These are phyloP conservation scores for Torymus auratus DNA, from an alignment of 2,888 invertebrate genomes.

Conservation along the genomic window DNA sequence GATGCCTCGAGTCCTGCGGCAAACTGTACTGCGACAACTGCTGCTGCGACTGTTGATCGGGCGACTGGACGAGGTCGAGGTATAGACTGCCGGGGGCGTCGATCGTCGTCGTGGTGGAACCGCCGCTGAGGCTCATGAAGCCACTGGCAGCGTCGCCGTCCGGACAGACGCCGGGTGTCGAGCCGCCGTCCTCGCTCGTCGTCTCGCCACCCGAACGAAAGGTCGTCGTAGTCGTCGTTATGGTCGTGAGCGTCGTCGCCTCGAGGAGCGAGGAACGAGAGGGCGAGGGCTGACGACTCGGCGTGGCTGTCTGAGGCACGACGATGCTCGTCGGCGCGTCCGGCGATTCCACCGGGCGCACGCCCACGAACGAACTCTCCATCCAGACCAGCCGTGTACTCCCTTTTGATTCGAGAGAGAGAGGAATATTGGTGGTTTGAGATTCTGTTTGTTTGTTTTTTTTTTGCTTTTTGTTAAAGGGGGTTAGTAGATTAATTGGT, in stretches of 20 bases:
- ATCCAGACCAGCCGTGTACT: slow-evolving; percentile 90
- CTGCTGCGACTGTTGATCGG: slow-evolving; percentile 1
- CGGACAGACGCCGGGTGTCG: slow-evolving; percentile 40
- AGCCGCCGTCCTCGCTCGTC: slow-evolving; percentile 54
- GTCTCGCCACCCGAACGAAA: slow-evolving; percentile 20
- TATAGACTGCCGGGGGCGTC: slow-evolving; percentile 19
- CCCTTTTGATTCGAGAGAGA: slow-evolving; percentile 72
- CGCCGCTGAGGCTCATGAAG: slow-evolving; percentile 34
- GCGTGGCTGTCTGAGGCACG: neutral
- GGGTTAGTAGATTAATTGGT: no score
- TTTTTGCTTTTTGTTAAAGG: no score
- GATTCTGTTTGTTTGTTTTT: no score
- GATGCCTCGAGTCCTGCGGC: slow-evolving; percentile 26
- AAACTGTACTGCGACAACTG: neutral
- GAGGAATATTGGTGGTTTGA: neutral
- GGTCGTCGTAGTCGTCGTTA: slow-evolving; percentile 1
- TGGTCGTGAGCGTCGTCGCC: neutral
- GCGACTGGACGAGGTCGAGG: slow-evolving; percentile 34
- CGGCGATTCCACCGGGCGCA: slow-evolving; percentile 90
- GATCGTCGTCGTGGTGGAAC: slow-evolving; percentile 7
- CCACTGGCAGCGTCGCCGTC: slow-evolving; percentile 27
- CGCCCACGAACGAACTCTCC: slow-evolving; percentile 94
- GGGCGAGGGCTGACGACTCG: slow-evolving; percentile 18
- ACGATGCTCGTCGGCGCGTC: slow-evolving; percentile 80
- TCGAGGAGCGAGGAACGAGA: slow-evolving; percentile 28